Base-by-base conservation (phyloP, 1,140 invertebrate genomes). In the Drosophila nannoptera region DNA sequence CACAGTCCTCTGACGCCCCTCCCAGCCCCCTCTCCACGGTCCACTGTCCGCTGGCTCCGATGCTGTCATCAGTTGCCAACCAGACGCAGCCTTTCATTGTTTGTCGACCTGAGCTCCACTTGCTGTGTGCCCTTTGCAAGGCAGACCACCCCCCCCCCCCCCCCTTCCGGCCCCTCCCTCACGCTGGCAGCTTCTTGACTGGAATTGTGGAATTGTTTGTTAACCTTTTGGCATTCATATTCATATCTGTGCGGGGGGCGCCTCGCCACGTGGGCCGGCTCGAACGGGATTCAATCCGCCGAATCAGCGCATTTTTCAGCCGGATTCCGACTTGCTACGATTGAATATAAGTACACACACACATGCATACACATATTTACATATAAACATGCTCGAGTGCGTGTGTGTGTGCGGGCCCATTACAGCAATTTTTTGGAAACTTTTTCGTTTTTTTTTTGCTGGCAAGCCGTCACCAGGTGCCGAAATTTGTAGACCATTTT, bases 141-240 rank as follows among this genome's bases (percentile, higher is more conserved):
- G 35, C 45, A 38, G 31, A 22, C 31, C 50, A 14, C 43, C 43
- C 43, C 0, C 0, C 52, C 42, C 55, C 50, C 14, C 52, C 29
- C 8, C 32, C 12, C 36, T 31, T 50, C 55, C n/a, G n/a, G 59
- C 14, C 52, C 29, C 8, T 40, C 12, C 36, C 35, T 50, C 55
- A 29, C 3, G 35, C 42, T 36, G 49, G 50, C 50, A 36, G 31
- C 53, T 72, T 46, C 62, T 68, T 72, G 54, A 33, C 32, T 46
- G 46, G 22, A 22, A 22, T 22, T 22, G 22, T 22, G 22, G 22
- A 69, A 69, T 73, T 73, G 70, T 69, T 69, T 73, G 58, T 68
- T 68, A 65, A 68, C 69, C 69, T 72, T 56, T 49, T 72, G 58
- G 65, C 69, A 68, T 72, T 68, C 65, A 68, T 68, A 72, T 50